Evolutionary conservation across 2,113 vertebrate species (phyloP), one percentile per base, ranked within the genome.

Genomic region (Tamias sibiricus): DNA sequence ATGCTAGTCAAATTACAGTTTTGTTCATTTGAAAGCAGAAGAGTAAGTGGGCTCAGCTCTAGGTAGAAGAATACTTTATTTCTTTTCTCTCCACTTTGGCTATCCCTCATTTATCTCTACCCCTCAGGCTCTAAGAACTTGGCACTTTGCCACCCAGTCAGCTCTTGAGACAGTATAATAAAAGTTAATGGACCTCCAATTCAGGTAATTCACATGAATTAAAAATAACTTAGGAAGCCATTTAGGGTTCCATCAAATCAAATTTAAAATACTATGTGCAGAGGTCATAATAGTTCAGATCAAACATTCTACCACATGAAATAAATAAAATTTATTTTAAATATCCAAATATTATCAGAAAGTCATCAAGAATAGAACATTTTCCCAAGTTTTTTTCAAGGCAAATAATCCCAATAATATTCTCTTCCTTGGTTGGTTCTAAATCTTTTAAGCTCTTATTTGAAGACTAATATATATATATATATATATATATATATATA

Each of bases 191-290:
- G 86, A 96, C 42, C 92, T 97, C 91, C 82, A 14, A 90, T 97
- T 96, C 93, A 62, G 57, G 83, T 91, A 97, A 98, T 84, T 98
- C 87, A 4, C 14, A 87, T 62, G 94, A 98, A 98, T 98, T 97
- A 98, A 95, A 98, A 98, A 98, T 97, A 98, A 97, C 96, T 96
- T 97, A 96, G 66, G 94, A 95, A 98, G 96, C 86, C 44, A 96
- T 74, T 97, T 95, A 87, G 92, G 28, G 44, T 22, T 94, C 66
- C 96, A 94, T 77, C 97, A 97, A 98, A 98, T 97, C 19, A 95
- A 84, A 97, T 94, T 97, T 97, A 95, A 96, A 98, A 97, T 91
- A 82, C 82, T 95, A 95, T 52, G 66, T 72, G 59, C 94, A 95
- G 95, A 95, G 94, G 95, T 98, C 62, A 75, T 75, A 95, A 81